A percentile compares a stretch with the other conserved stretches of the same genome.
phyloP scores from a whole-genome alignment of 2,888 invertebrate genomes.

The Trissoscelio sp. region DNA sequence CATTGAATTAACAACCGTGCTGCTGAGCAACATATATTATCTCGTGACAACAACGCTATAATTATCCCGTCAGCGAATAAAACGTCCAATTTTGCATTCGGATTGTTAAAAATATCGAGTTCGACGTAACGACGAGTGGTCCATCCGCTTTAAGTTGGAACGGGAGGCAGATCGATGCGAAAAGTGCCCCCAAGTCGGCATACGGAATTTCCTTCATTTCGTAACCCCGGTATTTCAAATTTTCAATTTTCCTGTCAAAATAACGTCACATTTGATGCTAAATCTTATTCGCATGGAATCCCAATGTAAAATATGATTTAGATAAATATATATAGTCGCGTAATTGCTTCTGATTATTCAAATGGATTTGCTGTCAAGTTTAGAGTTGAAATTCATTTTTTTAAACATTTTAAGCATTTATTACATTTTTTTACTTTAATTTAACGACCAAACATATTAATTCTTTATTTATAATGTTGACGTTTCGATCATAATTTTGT shows the following conservation, averaged over 20 bases:
- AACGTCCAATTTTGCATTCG: slow-evolving; percentile 32
- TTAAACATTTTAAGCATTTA: too few relatives aligned
- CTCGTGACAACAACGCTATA: slow-evolving; percentile 20
- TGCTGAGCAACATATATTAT: slow-evolving; percentile 1
- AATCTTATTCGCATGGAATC: slow-evolving; percentile 15
- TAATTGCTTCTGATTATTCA: not conserved
- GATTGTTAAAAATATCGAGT: slow-evolving; percentile 49
- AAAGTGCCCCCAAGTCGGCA: slow-evolving; percentile 54
- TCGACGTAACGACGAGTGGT: slow-evolving; percentile 47
- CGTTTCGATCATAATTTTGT: too few relatives aligned
- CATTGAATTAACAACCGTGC: not conserved
- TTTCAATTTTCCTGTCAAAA: slow-evolving; percentile 55
- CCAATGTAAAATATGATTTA: not conserved
- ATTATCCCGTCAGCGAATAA: slow-evolving; percentile 28
- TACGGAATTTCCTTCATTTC: slow-evolving; percentile 53
- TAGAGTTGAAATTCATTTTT: too few relatives aligned
- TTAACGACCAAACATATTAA: too few relatives aligned
- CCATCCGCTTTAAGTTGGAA: slow-evolving; percentile 57
- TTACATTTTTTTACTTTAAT: too few relatives aligned
- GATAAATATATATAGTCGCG: not conserved
- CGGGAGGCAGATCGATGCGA: slow-evolving; percentile 55
- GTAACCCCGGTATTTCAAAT: slow-evolving; percentile 41
- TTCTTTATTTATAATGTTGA: too few relatives aligned
- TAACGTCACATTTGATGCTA: slow-evolving; percentile 23
- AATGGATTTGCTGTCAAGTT: too few relatives aligned